Percentiles rank a stretch among this genome's conserved stretches.
These are phyloP conservation scores for Drosophila littoralis DNA, from an alignment of 1,140 invertebrate species.

Conservation along the genomic window DNA sequence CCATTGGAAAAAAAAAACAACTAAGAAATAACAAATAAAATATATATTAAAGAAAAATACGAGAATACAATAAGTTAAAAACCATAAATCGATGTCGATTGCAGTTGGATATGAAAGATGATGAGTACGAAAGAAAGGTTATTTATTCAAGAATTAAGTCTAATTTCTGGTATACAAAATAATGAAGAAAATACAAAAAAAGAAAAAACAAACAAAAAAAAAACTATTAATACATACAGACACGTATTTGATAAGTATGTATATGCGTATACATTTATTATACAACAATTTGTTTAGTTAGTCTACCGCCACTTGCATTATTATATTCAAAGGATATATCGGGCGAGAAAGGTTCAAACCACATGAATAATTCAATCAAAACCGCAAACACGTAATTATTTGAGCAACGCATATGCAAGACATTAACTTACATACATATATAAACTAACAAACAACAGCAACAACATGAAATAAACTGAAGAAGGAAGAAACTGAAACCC, in stretches of 20 bases:
- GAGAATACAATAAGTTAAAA: conserved; percentile 33
- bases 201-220: not conserved
- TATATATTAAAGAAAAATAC: conserved; percentile 14
- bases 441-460: not conserved
- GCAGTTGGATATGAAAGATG: conserved; percentile 6
- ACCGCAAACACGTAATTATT: conserved; percentile 23
- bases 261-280: conserved; percentile 10
- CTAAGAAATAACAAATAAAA: conserved; percentile 33
- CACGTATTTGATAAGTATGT: conserved; percentile 25
- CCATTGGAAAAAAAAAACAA: conserved; percentile 49
- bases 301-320: conserved; percentile 5
- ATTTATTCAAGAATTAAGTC: conserved; percentile 14
- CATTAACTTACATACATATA: conserved; percentile 13
- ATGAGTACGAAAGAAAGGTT: conserved; percentile 4
- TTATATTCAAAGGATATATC: conserved; percentile 1
- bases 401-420: conserved; percentile 17
- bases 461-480: conserved; percentile 3
- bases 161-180: not conserved
- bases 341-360: not conserved
- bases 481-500: conserved; percentile 8
- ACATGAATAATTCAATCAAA: conserved; percentile 15
- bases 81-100: conserved; percentile 49
- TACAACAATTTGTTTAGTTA: conserved; percentile 14
- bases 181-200: conserved; percentile 1
- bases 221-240: conserved; percentile 46